These are phyloP conservation scores for Phalacrocorax carbo DNA, from an alignment of 2,113 vertebrate genomes.

Conservation along the genomic window DNA sequence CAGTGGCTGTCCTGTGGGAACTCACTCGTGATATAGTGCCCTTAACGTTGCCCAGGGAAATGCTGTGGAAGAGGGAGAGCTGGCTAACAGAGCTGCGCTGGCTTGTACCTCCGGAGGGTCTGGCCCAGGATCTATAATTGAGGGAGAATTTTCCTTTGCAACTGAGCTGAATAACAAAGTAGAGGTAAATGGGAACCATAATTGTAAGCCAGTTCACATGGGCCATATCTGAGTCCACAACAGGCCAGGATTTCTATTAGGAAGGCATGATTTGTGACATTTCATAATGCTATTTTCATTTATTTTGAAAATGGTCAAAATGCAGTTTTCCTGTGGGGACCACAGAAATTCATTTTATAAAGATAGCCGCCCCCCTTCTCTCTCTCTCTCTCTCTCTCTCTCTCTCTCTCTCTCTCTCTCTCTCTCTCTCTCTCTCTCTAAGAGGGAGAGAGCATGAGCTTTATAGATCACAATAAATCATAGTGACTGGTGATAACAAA, in stretches of 20 bases:
- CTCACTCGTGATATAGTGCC: accelerated
- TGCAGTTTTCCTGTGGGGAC: not conserved
- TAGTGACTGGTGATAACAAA: conserved; percentile 21
- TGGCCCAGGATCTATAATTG: not conserved
- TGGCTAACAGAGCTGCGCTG: not conserved
- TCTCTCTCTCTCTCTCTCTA: not conserved
- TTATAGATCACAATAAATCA: conserved; percentile 26
- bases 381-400: not conserved
- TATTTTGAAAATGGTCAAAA: conserved; percentile 11
- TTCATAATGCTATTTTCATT: not conserved
- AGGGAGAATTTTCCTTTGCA: not conserved
- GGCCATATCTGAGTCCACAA: not conserved
- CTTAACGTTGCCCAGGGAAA: not conserved
- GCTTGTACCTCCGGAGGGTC: not conserved
- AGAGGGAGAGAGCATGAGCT: not conserved
- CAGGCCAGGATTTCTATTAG: not conserved
- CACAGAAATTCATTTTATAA: not conserved
- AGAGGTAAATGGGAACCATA: not conserved
- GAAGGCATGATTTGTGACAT: not conserved
- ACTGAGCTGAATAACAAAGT: not conserved
- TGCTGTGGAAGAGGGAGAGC: not conserved
- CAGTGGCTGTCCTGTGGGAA: not conserved
- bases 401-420: no score
- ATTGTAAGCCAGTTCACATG: not conserved
- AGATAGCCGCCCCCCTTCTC: not conserved